phyloP scores from a whole-genome alignment of 53 echinoderm and acorn worm genomes.

The Zoroaster sp. region DNA sequence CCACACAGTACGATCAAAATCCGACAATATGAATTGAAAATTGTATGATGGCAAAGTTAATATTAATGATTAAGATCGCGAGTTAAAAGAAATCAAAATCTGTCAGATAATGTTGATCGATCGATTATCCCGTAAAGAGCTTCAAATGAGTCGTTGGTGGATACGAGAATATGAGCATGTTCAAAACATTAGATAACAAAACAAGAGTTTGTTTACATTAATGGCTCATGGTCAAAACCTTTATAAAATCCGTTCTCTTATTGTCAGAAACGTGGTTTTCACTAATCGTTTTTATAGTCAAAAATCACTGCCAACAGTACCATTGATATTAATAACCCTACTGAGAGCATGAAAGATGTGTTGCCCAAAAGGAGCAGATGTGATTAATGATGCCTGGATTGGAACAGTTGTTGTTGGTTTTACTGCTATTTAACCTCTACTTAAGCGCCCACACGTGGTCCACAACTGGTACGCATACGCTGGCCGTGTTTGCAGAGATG shows the following conservation, averaged over 20 bases:
- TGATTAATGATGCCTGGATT: slow-evolving; percentile 25
- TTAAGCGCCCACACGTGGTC: slow-evolving; percentile 41
- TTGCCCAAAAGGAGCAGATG: not conserved
- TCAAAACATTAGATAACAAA: too few species aligned
- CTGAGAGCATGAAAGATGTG: slow-evolving; percentile 17
- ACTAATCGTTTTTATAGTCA: not conserved
- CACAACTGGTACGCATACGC: slow-evolving; percentile 34
- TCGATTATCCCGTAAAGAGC: too few species aligned
- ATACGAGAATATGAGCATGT: too few species aligned
- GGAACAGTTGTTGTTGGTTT: slow-evolving; percentile 39
- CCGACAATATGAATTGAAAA: too few species aligned
- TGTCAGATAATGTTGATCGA: too few species aligned
- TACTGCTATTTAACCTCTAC: slow-evolving; percentile 43
- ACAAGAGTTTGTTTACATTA: too few species aligned
- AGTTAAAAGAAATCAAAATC: too few species aligned
- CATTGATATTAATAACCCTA: slow-evolving; percentile 18
- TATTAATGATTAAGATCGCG: too few species aligned
- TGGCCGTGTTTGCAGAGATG: slow-evolving; percentile 13
- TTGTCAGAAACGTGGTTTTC: not conserved
- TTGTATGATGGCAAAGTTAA: too few species aligned
- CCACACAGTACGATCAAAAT: too few species aligned
- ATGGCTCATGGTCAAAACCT: not conserved
- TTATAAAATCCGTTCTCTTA: not conserved
- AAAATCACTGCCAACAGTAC: not conserved
- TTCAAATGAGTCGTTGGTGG: too few species aligned